Evolutionary conservation across 2,797 vertebrate genomes (phyloP).

Genomic region (Oreortyx pictus): DNA sequence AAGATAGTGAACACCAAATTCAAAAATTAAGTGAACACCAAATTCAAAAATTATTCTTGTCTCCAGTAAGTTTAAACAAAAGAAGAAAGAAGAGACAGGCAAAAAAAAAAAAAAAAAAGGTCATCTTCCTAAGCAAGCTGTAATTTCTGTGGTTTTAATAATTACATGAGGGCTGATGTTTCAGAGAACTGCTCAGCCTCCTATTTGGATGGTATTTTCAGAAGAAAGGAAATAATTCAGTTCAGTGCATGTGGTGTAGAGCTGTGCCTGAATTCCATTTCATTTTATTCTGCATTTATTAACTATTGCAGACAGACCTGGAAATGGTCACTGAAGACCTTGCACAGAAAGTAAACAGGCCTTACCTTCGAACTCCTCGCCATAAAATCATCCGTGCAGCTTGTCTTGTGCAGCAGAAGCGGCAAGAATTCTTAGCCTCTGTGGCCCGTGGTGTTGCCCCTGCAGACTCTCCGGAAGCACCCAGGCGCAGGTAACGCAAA

Average conservation of each 20-base stretch:
- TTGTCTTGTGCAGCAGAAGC: conserved; percentile 97
- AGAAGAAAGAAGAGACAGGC: background rate
- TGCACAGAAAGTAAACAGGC: conserved; percentile 98
- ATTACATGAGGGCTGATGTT: background rate
- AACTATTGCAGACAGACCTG: conserved; percentile 89
- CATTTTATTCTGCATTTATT: background rate
- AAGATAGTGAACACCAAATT: background rate
- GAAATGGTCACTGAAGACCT: conserved; percentile 99
- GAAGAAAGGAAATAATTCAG: background rate
- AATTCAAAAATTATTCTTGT: background rate
- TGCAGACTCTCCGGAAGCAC: conserved; percentile 95
- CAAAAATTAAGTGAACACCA: background rate
- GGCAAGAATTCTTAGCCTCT: conserved; percentile 96
- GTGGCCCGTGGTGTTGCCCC: conserved; percentile 97
- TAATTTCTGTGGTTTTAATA: background rate
- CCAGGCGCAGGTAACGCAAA: conserved; percentile 89
- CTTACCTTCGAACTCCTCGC: conserved; percentile 96
- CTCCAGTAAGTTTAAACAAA: background rate
- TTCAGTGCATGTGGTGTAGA: background rate
- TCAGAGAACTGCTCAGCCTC: background rate
- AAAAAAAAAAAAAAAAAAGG: background rate
- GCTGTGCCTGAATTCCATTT: background rate
- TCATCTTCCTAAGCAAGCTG: background rate
- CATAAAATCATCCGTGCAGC: conserved; percentile 98
- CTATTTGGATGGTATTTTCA: background rate